Base-by-base conservation (phyloP, 2,888 invertebrate genomes). In the Ophioninae sp. region DNA sequence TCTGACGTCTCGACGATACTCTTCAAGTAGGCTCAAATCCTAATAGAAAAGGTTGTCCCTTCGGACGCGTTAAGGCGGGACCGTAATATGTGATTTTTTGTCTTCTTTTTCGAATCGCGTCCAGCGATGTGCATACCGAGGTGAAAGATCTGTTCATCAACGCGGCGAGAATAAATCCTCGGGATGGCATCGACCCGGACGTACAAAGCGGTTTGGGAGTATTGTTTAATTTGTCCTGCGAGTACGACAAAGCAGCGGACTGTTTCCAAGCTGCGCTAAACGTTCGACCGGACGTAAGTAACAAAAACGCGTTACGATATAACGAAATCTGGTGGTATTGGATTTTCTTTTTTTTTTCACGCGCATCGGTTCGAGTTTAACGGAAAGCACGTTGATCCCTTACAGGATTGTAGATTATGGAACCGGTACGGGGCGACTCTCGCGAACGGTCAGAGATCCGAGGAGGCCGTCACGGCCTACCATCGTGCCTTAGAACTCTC, bases 401-500 rank as follows among this genome's bases (percentile, higher is more conserved):
- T 91, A 80, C 87, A 96, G 95, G 98, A 99, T 95, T 97, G 98
- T 7, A 96, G 98, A 90, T 93, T 99, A 74, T 99, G 99, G 99
- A 99, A 99, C 93, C 96, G 98, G 88, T 94, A 99, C 44, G 99
- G 99, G 75, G 99, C 99, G 50, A 98, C 99, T 67, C 93, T 99
- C 89, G 99, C 99, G 17, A 99, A 99, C 93, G 98, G 99, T 86
- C 97, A 97, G 75, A 95, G 96, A 86, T 97, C 99, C 56, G 99
- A 98, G 90, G 98, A 99, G 94, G 99, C 99, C 6, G 97, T 99
- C 7, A 97, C 98, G 86, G 99, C 99, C 0, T 99, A 99, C 92
- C 97, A 98, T 91, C 95, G 96, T 89, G 99, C 99, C 57, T 94
- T 99, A 73, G 95, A 97, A 90, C 94, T 99, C 72, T 96, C 97